Evolutionary conservation across 2,888 invertebrate genomes (phyloP).

Genomic region (Leptopilina syphax): DNA sequence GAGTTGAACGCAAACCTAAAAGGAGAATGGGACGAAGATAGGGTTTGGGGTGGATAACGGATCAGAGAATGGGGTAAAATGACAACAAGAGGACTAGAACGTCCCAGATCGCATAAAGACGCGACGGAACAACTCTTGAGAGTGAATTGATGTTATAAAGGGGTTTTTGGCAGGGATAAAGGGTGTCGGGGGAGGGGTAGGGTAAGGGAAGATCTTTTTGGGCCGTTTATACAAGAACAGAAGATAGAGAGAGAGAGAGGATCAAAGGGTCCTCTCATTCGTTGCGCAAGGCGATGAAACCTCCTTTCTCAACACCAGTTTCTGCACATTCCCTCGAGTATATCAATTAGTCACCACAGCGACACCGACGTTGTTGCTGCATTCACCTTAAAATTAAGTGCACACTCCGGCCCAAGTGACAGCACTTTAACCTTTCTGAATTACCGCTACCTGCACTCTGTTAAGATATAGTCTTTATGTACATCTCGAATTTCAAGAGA

Average conservation of each 20-base stretch:
- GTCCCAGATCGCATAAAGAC: slow-evolving; percentile 60
- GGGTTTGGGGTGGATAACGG: slow-evolving; percentile 48
- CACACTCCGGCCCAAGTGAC: slow-evolving; percentile 17
- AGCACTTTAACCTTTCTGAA: slow-evolving; percentile 33
- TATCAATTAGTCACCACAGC: slow-evolving; percentile 56
- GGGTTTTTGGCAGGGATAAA: too few species aligned
- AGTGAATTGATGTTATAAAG: slow-evolving; percentile 45
- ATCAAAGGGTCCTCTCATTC: slow-evolving; percentile 50
- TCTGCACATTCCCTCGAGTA: slow-evolving; percentile 47
- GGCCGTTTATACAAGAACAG: slow-evolving; percentile 49
- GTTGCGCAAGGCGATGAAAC: slow-evolving; percentile 44
- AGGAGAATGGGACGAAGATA: too few species aligned
- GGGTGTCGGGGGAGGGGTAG: slow-evolving; percentile 30
- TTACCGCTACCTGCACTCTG: slow-evolving; percentile 20
- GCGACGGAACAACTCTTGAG: slow-evolving; percentile 49
- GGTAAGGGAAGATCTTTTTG: slow-evolving; percentile 51
- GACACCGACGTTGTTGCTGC: slow-evolving; percentile 27
- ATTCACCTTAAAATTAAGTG: slow-evolving; percentile 32
- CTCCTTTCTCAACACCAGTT: slow-evolving; percentile 43
- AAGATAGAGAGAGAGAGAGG: slow-evolving; percentile 44
- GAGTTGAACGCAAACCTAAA: slow-evolving; percentile 40
- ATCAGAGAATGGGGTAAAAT: slow-evolving; percentile 53
- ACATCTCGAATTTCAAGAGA: slow-evolving; percentile 19
- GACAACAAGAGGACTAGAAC: slow-evolving; percentile 31
- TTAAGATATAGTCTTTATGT: slow-evolving; percentile 26